Percentiles rank a stretch among this genome's conserved stretches.
Evolutionary conservation across 2,888 invertebrate species (phyloP).

Genomic region (Congeria kusceri): DNA sequence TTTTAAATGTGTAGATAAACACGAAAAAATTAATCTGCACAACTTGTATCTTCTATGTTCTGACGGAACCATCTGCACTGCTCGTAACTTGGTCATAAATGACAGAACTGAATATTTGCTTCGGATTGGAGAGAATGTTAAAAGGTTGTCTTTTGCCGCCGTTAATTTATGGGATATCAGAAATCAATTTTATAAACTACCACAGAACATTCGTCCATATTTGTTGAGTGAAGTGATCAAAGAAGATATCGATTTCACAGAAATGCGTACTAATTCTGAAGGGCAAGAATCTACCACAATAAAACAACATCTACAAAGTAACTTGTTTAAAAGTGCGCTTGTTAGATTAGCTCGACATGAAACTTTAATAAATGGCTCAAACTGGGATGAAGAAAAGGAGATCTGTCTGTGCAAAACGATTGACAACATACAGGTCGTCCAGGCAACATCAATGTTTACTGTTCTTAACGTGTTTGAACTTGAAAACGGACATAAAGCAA

Average conservation of each 20-base stretch:
- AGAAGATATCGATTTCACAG: neutral
- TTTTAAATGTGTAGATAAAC: too few relatives aligned
- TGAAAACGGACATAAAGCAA: slow-evolving; percentile 15
- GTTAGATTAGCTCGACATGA: neutral
- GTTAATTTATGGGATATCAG: too few relatives aligned
- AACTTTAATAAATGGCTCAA: neutral
- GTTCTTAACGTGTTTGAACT: slow-evolving; percentile 10
- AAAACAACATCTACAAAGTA: neutral
- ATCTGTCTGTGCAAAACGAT: neutral
- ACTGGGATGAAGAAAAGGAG: neutral
- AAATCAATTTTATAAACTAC: neutral
- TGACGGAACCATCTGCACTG: too few relatives aligned
- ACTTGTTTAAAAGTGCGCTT: neutral
- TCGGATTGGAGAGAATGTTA: too few relatives aligned
- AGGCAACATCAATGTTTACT: slow-evolving; percentile 26
- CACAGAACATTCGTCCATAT: neutral
- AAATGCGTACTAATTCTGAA: neutral
- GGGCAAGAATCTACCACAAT: neutral
- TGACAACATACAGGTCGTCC: neutral
- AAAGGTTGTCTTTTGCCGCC: too few relatives aligned
- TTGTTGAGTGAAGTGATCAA: neutral
- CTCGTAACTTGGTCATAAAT: too few relatives aligned
- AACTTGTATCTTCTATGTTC: too few relatives aligned
- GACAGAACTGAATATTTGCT: too few relatives aligned
- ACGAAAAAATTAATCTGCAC: too few relatives aligned